phyloP scores from a whole-genome alignment of 2,888 invertebrate species.

The Helicoverpa assulta region DNA sequence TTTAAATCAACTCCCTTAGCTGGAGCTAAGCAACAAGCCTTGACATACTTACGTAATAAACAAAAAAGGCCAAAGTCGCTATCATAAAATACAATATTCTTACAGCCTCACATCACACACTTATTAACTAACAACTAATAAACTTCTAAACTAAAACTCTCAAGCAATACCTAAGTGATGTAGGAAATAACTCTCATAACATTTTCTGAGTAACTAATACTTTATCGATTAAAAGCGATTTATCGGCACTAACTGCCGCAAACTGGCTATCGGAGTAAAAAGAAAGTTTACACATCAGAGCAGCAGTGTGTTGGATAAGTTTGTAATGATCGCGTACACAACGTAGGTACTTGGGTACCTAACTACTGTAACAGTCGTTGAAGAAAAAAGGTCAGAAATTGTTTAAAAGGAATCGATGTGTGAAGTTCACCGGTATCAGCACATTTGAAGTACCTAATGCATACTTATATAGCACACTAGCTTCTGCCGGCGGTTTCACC shows the following conservation, averaged over 20 bases:
- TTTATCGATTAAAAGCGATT: constrained; percentile 46
- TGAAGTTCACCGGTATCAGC: too few relatives aligned
- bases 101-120: background rate
- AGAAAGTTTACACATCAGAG: constrained; percentile 31
- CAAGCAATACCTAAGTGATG: background rate
- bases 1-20: too few relatives aligned
- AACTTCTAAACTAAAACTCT: constrained; percentile 26
- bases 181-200: constrained; percentile 29
- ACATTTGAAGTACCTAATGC: too few relatives aligned
- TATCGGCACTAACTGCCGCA: constrained; percentile 17
- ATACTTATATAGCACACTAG: too few relatives aligned
- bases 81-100: background rate
- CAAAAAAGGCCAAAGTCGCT: background rate
- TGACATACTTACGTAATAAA: too few relatives aligned
- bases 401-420: too few relatives aligned
- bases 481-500: too few relatives aligned
- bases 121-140: constrained; percentile 14
- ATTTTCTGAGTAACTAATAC: constrained; percentile 20
- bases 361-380: too few relatives aligned
- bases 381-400: too few relatives aligned
- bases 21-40: too few relatives aligned
- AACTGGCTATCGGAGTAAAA: constrained; percentile 24
- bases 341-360: too few relatives aligned
- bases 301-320: constrained; percentile 21
- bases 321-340: constrained; percentile 12